These are phyloP conservation scores for Drosophila tropicalis DNA, from an alignment of 1,140 invertebrate genomes.

Conservation along the genomic window DNA sequence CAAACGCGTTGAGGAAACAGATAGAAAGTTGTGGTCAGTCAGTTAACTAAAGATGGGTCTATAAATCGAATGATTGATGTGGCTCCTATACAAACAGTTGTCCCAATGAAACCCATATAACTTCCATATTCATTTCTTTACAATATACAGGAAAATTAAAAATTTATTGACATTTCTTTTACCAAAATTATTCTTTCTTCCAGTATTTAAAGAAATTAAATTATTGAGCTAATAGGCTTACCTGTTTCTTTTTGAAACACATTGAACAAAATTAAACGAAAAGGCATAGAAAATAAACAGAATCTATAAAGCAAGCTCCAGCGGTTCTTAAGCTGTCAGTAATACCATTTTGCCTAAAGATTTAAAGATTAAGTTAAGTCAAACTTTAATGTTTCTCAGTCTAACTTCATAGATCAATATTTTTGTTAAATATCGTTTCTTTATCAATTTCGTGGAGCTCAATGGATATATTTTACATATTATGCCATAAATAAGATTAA, in stretches of 20 bases:
- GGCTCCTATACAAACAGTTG: neutral
- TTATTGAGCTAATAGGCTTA: neutral
- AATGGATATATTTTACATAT: neutral
- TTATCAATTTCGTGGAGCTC: neutral
- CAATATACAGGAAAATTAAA: neutral
- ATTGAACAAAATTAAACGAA: too few relatives aligned
- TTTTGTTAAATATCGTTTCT: neutral
- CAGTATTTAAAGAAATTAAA: too few relatives aligned
- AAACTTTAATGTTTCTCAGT: too few relatives aligned
- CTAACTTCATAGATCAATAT: neutral
- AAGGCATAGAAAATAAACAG: too few relatives aligned
- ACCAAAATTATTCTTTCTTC: too few relatives aligned
- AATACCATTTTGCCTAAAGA: too few relatives aligned
- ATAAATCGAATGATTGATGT: constrained; percentile 2
- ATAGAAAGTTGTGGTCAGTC: neutral
- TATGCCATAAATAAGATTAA: constrained; percentile 2
- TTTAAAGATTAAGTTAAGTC: too few relatives aligned
- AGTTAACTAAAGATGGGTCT: neutral
- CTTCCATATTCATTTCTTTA: neutral
- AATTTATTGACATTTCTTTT: neutral
- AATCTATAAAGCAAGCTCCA: too few relatives aligned
- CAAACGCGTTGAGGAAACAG: neutral
- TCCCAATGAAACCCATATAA: neutral
- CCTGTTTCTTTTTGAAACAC: too few relatives aligned
- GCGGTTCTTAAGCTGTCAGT: too few relatives aligned